These are phyloP conservation scores for Tortrix viridana DNA, from an alignment of 2,888 invertebrate genomes.

Conservation along the genomic window DNA sequence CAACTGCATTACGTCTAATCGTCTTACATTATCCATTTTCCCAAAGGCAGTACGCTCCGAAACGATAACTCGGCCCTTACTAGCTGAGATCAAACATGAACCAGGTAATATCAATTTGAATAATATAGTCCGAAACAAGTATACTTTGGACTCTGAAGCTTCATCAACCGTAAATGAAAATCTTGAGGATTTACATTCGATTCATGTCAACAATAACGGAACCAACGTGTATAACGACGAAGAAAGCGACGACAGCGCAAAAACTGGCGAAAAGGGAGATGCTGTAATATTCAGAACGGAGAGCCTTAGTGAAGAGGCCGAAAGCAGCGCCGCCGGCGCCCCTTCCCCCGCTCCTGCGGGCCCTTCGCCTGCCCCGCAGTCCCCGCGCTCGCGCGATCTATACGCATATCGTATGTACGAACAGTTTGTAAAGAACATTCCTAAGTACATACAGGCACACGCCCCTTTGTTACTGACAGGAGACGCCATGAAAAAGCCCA, in stretches of 20 bases:
- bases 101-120: slow-evolving; percentile 37
- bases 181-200: background rate
- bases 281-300: slow-evolving; percentile 14
- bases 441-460: slow-evolving; percentile 52
- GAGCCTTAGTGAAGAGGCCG: slow-evolving; percentile 14
- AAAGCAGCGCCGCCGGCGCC: slow-evolving; percentile 7
- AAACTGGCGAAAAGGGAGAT: slow-evolving; percentile 3
- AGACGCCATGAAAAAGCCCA: slow-evolving; percentile 53
- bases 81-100: slow-evolving; percentile 51
- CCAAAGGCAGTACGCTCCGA: slow-evolving; percentile 68
- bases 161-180: background rate
- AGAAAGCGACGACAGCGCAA: slow-evolving; percentile 6
- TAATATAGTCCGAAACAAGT: slow-evolving; percentile 17
- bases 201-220: slow-evolving; percentile 26
- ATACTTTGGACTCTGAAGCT: slow-evolving; percentile 6
- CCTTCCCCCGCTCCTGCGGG: slow-evolving; percentile 11
- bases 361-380: slow-evolving; percentile 40
- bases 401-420: slow-evolving; percentile 52
- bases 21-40: slow-evolving; percentile 66
- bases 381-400: slow-evolving; percentile 43
- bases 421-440: slow-evolving; percentile 60
- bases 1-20: slow-evolving; percentile 58
- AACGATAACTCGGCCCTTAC: slow-evolving; percentile 63
- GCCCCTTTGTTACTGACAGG: slow-evolving; percentile 50
- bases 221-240: slow-evolving; percentile 22